Evolutionary conservation across 1,140 invertebrate genomes (phyloP).

Genomic region (Trissolcus basalis): DNA sequence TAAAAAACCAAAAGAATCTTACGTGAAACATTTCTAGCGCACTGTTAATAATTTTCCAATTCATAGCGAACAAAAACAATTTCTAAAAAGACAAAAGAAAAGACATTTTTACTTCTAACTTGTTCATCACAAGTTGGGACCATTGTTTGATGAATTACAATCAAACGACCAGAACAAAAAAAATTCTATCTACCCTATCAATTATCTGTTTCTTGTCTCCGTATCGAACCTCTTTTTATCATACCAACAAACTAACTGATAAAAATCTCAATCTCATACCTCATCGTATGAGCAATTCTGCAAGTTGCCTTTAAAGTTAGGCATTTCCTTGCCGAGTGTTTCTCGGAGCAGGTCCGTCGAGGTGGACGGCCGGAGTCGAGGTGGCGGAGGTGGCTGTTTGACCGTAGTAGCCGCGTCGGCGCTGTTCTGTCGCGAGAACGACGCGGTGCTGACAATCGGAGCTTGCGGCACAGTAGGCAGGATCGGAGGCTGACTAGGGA

Average conservation of each 20-base stretch:
- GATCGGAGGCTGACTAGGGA: constrained; percentile 65
- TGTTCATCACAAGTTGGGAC: too few species aligned
- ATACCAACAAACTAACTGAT: too few species aligned
- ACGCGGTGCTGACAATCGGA: constrained; percentile 31
- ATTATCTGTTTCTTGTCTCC: too few species aligned
- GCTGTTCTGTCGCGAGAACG: constrained; percentile 55
- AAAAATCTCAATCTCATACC: constrained; percentile 54
- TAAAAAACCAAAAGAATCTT: constrained; percentile 1
- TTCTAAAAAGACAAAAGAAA: too few species aligned
- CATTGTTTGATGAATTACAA: too few species aligned
- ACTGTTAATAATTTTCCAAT: too few species aligned
- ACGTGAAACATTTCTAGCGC: too few species aligned
- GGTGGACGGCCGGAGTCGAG: constrained; percentile 64
- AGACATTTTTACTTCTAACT: too few species aligned
- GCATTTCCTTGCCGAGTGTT: constrained; percentile 74
- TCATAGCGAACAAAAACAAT: too few species aligned
- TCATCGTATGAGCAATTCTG: constrained; percentile 73
- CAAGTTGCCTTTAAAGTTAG: constrained; percentile 73
- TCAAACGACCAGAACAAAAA: too few species aligned
- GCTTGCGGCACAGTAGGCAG: constrained; percentile 50
- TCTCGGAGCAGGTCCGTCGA: constrained; percentile 71
- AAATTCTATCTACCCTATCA: too few species aligned
- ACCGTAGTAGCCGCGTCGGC: constrained; percentile 22
- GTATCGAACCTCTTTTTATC: too few species aligned
- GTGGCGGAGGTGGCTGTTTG: constrained; percentile 67